These are phyloP conservation scores for Thumatha senex DNA, from an alignment of 2,888 invertebrate species.

Conservation along the genomic window DNA sequence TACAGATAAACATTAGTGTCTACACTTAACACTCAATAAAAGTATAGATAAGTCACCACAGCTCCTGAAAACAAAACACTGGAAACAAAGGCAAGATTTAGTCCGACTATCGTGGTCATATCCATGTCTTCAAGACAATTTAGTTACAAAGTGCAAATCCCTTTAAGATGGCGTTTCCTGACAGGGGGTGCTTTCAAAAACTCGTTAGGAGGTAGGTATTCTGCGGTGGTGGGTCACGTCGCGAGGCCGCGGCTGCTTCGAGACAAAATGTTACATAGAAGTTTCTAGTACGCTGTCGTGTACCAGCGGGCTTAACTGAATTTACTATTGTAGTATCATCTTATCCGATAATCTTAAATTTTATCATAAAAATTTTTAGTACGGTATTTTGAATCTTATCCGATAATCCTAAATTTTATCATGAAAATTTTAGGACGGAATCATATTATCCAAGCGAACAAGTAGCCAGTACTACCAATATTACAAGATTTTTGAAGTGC, in stretches of 20 bases:
- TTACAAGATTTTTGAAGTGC: no score
- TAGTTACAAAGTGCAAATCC: conserved; percentile 79
- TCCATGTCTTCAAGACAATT: conserved; percentile 58
- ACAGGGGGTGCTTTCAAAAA: conserved; percentile 75
- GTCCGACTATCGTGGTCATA: conserved; percentile 37
- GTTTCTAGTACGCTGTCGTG: conserved; percentile 41
- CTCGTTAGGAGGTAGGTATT: conserved; percentile 77
- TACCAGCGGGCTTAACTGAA: conserved; percentile 28
- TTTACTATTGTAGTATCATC: conserved; percentile 20
- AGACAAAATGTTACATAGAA: conserved; percentile 67
- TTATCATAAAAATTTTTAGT: not conserved
- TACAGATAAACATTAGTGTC: no score
- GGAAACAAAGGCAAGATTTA: not conserved
- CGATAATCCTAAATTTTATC: conserved; percentile 2
- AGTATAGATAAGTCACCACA: no score
- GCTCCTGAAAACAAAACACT: not conserved
- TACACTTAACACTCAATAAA: no score
- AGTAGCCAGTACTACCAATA: no score
- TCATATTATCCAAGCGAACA: no score
- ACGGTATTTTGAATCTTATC: not conserved
- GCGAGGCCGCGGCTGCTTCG: conserved; percentile 48
- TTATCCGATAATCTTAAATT: conserved; percentile 3
- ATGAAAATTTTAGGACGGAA: no score
- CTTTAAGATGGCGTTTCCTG: conserved; percentile 72
- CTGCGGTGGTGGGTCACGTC: conserved; percentile 77